Base-by-base conservation (phyloP, 2,113 vertebrate genomes). In the Benitochromis conjunctus region DNA sequence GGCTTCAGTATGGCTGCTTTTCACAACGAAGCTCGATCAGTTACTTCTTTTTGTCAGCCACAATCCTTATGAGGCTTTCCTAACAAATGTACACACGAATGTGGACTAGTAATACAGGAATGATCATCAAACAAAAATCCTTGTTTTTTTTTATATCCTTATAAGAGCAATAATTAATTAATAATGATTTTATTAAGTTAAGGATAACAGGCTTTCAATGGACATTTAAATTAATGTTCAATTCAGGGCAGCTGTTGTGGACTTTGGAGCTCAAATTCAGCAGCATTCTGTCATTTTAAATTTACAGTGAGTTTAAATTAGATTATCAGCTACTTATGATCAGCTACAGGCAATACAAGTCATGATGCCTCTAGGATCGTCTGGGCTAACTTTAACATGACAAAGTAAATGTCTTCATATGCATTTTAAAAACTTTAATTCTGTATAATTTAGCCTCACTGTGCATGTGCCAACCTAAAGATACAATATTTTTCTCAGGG, bases 141-240 rank as follows among this genome's bases (percentile, higher is more conserved):
- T 83, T 9, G 6, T 19, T 43, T 62, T 48, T 71, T 58, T 64
- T 38, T 64, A 38, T n/a, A 64, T 38, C 9, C 24, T 0, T 31
- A 31, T 31, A 74, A 31, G 43, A 74, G 43, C 43, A 74, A 48
- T 51, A 74, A 74, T 48, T 48, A 3, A 51, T 74, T 19, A 51
- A 34, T 41, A 24, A n/a, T 43, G 0, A 55, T 0, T 54, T 26
- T 54, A 54, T 82, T 18, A 0, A 54, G 19, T 36, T 54, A 18
- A 29, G 41, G 21, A 43, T 38, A 11, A 46, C 1, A 0, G 19
- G 8, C 16, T 14, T 81, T 80, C 3, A 48, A 1, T 29, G 12
- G 19, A 18, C 26, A 13, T 14, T 51, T 53, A 36, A 51, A 64
- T n/a, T 76, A 29, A 19, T 0, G 0, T 13, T 34, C 4, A 14